Evolutionary conservation across 1,140 invertebrate genomes (phyloP).

Genomic region (Pinna nobilis): DNA sequence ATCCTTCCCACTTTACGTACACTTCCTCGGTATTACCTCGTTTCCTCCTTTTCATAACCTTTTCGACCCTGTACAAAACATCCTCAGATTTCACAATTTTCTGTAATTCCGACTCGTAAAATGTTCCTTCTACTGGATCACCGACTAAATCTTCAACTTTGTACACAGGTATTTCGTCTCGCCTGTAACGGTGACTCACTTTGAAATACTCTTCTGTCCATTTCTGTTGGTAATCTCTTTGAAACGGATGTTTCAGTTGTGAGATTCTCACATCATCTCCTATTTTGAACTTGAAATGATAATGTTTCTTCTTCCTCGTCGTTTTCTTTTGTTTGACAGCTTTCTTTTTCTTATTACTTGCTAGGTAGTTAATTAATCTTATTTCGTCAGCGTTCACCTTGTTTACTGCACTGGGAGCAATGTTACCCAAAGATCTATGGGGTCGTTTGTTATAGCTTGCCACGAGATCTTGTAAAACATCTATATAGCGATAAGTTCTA

Average conservation of each 20-base stretch:
- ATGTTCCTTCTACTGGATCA: conserved; percentile 1
- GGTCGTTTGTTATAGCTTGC: conserved; percentile 25
- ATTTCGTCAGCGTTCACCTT: conserved; percentile 13
- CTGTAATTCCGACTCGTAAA: conserved; percentile 15
- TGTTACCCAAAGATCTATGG: conserved; percentile 16
- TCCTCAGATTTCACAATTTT: conserved; percentile 3
- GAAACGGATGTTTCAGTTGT: conserved; percentile 24
- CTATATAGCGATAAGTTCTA: conserved; percentile 25
- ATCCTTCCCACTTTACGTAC: conserved; percentile 12
- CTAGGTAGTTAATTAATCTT: not conserved
- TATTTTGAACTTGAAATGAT: conserved; percentile 31
- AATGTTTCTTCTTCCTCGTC: conserved; percentile 7
- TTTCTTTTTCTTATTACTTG: too few species aligned
- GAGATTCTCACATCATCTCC: conserved; percentile 37
- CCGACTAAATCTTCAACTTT: conserved; percentile 17
- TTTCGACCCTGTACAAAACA: conserved; percentile 4
- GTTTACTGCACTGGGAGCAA: conserved; percentile 10
- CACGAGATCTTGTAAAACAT: conserved; percentile 23
- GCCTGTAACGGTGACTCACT: conserved; percentile 12
- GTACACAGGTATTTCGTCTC: conserved; percentile 22
- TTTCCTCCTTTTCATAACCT: conserved; percentile 14
- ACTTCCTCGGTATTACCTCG: not conserved
- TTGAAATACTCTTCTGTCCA: conserved; percentile 41
- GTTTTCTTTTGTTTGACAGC: too few species aligned
- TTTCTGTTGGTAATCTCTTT: conserved; percentile 41